Conservation (phyloP, 2,113 vertebrate species). For the Progne subis region DNA sequence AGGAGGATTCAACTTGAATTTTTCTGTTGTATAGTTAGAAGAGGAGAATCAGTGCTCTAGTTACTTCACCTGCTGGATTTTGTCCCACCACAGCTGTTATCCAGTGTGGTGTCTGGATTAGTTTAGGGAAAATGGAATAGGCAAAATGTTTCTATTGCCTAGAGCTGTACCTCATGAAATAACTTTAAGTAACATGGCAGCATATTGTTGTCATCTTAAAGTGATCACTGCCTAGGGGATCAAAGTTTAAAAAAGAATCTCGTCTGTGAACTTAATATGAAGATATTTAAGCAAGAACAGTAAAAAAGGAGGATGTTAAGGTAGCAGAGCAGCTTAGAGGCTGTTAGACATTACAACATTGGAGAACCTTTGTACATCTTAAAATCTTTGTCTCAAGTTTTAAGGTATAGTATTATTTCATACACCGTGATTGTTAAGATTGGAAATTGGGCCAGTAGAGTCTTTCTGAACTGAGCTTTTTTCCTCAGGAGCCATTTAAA, state of each 20-base stretch:
- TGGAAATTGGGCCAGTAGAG: not conserved
- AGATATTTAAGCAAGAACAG: not conserved
- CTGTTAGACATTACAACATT: not conserved
- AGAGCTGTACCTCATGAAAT: not conserved
- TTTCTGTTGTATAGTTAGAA: not conserved
- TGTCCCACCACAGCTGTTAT: not conserved
- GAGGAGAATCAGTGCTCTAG: not conserved
- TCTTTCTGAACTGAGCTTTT: not conserved
- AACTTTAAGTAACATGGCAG: not conserved
- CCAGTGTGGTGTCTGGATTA: not conserved
- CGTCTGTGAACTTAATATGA: not conserved
- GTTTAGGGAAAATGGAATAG: not conserved
- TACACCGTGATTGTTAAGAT: not conserved
- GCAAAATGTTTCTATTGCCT: not conserved
- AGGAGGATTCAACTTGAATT: not conserved
- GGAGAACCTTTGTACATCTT: not conserved
- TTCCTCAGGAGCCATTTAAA: not conserved
- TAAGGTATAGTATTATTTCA: not conserved
- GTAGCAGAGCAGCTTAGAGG: not conserved
- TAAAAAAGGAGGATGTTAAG: not conserved
- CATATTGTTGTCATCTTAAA: not conserved
- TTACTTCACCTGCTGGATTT: not conserved
- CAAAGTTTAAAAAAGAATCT: not conserved
- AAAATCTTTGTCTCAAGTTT: not conserved
- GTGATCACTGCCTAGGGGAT: not conserved